Evolutionary conservation across 1,140 invertebrate genomes (phyloP).

Genomic region (Drosophila equinoxialis): DNA sequence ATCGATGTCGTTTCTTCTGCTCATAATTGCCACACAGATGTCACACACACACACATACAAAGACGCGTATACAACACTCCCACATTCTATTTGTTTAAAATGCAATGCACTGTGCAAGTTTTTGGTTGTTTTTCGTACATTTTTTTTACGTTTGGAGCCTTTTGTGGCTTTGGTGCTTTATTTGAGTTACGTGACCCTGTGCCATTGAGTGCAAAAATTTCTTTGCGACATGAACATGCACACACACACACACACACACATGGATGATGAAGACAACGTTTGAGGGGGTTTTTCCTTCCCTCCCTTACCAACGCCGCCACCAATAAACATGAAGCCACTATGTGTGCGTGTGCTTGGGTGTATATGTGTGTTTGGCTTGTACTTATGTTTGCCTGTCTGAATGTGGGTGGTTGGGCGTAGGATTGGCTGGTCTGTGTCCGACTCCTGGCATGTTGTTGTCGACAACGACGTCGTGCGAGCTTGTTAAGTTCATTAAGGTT

Average conservation of each 20-base stretch:
- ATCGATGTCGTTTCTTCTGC: background rate
- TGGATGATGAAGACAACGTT: background rate
- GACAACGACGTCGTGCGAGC: constrained; percentile 52
- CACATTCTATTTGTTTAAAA: constrained; percentile 12
- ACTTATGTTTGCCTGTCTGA: constrained; percentile 41
- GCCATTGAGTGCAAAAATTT: constrained; percentile 73
- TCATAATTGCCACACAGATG: constrained; percentile 6
- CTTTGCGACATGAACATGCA: constrained; percentile 75
- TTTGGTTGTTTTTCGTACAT: constrained; percentile 22
- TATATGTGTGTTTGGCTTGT: constrained; percentile 49
- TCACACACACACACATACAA: constrained; percentile 7
- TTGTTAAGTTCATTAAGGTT: constrained; percentile 80
- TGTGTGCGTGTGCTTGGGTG: constrained; percentile 23
- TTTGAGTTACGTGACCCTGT: constrained; percentile 79
- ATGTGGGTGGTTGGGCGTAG: constrained; percentile 32
- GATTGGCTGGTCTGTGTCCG: constrained; percentile 41
- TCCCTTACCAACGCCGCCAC: background rate
- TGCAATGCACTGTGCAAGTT: constrained; percentile 28
- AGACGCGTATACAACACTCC: background rate
- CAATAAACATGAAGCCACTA: constrained; percentile 24
- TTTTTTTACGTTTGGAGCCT: constrained; percentile 37
- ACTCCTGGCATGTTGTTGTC: constrained; percentile 47
- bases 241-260: constrained; percentile 42
- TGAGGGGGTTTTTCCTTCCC: background rate
- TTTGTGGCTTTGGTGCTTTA: constrained; percentile 66